Percentiles rank a stretch among this genome's conserved stretches.
Evolutionary conservation across 2,888 invertebrate genomes (phyloP).

Genomic region (Chorisops tibialis): DNA sequence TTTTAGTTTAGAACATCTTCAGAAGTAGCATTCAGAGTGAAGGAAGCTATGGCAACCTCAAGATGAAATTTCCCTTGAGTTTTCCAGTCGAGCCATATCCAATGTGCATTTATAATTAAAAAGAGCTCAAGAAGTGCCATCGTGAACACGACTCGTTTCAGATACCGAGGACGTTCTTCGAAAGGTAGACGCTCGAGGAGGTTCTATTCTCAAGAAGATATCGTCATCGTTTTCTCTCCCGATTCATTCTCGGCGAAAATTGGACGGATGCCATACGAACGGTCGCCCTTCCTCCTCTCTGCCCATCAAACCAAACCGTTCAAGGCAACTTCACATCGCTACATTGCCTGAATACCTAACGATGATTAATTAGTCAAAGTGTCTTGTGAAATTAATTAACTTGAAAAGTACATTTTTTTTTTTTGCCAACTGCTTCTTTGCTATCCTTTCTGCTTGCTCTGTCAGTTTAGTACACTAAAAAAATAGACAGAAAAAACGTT

Average conservation of each 20-base stretch:
- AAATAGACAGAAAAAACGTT: neutral
- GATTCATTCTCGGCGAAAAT: neutral
- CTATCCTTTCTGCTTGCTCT: too few species aligned
- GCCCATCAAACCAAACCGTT: neutral
- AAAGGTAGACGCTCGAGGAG: too few species aligned
- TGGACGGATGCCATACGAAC: neutral
- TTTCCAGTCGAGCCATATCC: too few species aligned
- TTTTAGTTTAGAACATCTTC: neutral
- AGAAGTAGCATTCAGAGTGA: neutral
- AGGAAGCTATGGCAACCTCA: neutral
- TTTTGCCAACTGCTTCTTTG: neutral
- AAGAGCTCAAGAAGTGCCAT: slow-evolving; percentile 13
- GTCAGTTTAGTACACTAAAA: too few species aligned
- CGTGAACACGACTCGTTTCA: too few species aligned
- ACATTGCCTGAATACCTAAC: slow-evolving; percentile 30
- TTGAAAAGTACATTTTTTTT: slow-evolving; percentile 27
- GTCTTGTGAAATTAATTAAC: slow-evolving; percentile 32
- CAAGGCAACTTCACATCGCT: slow-evolving; percentile 1
- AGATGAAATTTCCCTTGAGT: neutral
- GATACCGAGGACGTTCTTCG: too few species aligned
- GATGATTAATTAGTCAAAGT: slow-evolving; percentile 32
- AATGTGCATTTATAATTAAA: slow-evolving; percentile 21
- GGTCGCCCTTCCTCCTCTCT: neutral
- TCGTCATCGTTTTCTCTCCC: too few species aligned
- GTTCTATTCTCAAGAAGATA: too few species aligned